These are phyloP conservation scores for Macrophya annulata DNA, from an alignment of 2,888 invertebrate species.

Conservation along the genomic window DNA sequence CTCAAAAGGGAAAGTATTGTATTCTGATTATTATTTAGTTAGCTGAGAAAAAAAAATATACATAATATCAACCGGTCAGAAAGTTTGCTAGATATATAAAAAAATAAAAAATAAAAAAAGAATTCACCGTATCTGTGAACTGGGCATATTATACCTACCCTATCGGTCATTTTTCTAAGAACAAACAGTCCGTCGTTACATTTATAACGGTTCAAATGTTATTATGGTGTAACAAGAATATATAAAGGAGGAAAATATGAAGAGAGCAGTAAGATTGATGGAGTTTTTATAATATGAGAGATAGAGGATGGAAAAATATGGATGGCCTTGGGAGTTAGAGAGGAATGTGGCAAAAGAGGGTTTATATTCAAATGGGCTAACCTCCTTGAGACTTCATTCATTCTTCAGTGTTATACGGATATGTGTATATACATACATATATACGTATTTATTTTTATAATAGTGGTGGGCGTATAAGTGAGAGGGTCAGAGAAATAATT, in stretches of 20 bases:
- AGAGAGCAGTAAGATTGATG: neutral
- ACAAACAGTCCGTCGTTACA: neutral
- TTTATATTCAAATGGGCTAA: slow-evolving; percentile 38
- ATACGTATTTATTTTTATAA: neutral
- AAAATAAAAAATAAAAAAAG: neutral
- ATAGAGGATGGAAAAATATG: neutral
- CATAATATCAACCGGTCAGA: neutral
- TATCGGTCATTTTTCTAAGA: no score
- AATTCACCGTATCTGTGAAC: neutral
- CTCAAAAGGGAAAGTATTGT: neutral
- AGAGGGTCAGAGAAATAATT: slow-evolving; percentile 54
- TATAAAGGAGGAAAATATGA: neutral
- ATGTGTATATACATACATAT: neutral
- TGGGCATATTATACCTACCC: no score
- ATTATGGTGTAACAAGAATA: neutral
- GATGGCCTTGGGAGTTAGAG: neutral
- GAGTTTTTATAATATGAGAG: neutral
- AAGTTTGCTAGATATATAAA: neutral
- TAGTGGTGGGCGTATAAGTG: slow-evolving; percentile 34
- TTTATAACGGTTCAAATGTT: neutral
- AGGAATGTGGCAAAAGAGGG: slow-evolving; percentile 10
- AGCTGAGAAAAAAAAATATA: neutral
- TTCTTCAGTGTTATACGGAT: neutral
- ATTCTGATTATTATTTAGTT: neutral
- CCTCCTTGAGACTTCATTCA: slow-evolving; percentile 41